Evolutionary conservation across 2,888 invertebrate species (phyloP).

Genomic region (Xylophagus ater): DNA sequence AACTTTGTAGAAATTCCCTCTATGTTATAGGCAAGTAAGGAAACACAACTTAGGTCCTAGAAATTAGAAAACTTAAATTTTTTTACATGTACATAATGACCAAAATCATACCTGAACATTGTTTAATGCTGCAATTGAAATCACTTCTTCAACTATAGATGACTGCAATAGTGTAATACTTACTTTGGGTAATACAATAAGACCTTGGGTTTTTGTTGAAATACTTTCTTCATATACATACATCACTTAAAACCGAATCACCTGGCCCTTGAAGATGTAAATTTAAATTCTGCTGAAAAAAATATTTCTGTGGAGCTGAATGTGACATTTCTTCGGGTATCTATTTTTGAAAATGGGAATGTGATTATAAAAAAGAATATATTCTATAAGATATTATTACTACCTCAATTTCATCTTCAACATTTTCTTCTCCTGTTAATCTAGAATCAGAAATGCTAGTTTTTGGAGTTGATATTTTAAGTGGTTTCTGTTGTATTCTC

Average conservation of each 20-base stretch:
- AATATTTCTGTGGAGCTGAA: slow-evolving; percentile 58
- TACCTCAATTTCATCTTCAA: slow-evolving; percentile 42
- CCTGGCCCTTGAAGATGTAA: slow-evolving; percentile 40
- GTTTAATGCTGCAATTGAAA: slow-evolving; percentile 87
- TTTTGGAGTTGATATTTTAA: slow-evolving; percentile 54
- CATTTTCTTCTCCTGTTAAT: slow-evolving; percentile 65
- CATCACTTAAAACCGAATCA: slow-evolving; percentile 52
- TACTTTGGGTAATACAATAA: slow-evolving; percentile 72
- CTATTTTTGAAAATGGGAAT: slow-evolving; percentile 19
- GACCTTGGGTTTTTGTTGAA: slow-evolving; percentile 71
- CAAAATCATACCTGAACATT: slow-evolving; percentile 77
- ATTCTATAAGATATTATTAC: slow-evolving; percentile 10
- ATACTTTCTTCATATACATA: slow-evolving; percentile 79
- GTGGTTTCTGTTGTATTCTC: too few relatives aligned
- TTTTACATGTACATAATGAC: too few relatives aligned
- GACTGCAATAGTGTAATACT: slow-evolving; percentile 87
- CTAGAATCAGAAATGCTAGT: slow-evolving; percentile 80
- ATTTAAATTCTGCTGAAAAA: slow-evolving; percentile 70
- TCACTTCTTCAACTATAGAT: slow-evolving; percentile 91
- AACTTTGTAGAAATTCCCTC: slow-evolving; percentile 75
- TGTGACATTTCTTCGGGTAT: slow-evolving; percentile 39
- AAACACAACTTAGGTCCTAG: slow-evolving; percentile 82
- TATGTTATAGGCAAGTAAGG: slow-evolving; percentile 78
- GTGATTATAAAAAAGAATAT: not conserved
- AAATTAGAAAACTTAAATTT: not conserved